Base-by-base conservation (phyloP, 2,888 invertebrate species). In the Cacoxenus indagator region DNA sequence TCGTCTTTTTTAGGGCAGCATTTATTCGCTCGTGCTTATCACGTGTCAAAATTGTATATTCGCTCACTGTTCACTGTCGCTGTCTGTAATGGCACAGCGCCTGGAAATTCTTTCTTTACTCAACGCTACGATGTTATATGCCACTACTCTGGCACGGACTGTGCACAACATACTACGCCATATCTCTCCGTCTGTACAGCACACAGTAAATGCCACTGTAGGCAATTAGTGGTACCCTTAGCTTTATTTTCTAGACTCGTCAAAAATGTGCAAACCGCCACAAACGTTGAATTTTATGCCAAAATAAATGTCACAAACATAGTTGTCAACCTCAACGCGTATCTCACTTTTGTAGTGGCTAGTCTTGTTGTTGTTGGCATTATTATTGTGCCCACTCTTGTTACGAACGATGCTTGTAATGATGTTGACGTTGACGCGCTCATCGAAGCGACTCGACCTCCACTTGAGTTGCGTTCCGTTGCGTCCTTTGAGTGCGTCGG, bases 271-370 rank as follows among this genome's bases (percentile, higher is more conserved):
- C 26, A 19, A 24, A 4, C 24, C 24, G 27, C 51, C 14, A 51
- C 27, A 55, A 51, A 51, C 19, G 55, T 26, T 55, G 27, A 24
- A 55, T 55, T 27, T 27, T 9, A 27, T 14, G 26, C 26, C 55
- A 55, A 55, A 55, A 55, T 55, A 55, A 55, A 55, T 55, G 55
- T 27, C 55, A 55, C 26, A 9, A 27, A 24, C 55, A 55, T 55
- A 27, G 51, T 8, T n/a, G 2, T 51, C 24, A 14, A 8, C 14
- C 26, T 14, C 27, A 19, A 46, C n/a, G 11, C n/a, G 5, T 6
- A 14, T n/a, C 17, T 17, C 4, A 46, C 4, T 11, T 5, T n/a
- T 46, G 46, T 46, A 9, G n/a, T 4, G 3, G 46, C 46, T 54
- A 24, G 1, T 14, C 4, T 26, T 26, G 54, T 54, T 22, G 4